Conservation (phyloP, 2,888 invertebrate genomes). For the Incurvaria masculella region DNA sequence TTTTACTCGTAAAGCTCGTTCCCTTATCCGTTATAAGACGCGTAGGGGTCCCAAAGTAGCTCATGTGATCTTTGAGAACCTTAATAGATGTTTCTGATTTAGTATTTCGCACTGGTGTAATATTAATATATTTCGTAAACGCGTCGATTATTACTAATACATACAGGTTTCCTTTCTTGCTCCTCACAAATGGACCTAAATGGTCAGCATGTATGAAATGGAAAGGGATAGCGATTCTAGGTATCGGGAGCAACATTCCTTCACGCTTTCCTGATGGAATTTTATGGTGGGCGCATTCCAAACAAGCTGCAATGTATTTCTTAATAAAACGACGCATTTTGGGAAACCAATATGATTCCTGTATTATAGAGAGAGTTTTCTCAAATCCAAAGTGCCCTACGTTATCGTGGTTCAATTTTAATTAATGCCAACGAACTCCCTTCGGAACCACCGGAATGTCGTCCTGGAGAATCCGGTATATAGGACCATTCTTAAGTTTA, state of each 20-base stretch:
- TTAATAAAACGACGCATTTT: conserved; percentile 16
- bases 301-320: conserved; percentile 16
- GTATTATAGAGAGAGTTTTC: conserved; percentile 17
- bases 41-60: no score
- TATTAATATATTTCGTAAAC: conserved; percentile 11
- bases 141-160: conserved; percentile 14
- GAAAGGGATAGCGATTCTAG: conserved; percentile 7
- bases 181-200: conserved; percentile 12
- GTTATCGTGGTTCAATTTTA: no score
- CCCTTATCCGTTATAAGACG: no score
- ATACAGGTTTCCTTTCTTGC: conserved; percentile 14
- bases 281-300: conserved; percentile 15
- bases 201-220: conserved; percentile 12
- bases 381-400: conserved; percentile 19
- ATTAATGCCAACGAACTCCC: no score
- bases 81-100: no score
- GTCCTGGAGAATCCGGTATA: no score
- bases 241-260: conserved; percentile 10
- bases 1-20: no score
- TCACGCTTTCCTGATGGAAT: conserved; percentile 11
- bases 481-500: no score
- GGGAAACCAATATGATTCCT: conserved; percentile 17
- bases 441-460: no score
- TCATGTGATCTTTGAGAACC: no score
- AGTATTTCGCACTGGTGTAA: background rate